Conservation (phyloP, 2,113 vertebrate genomes). For the Lepus timidus region DNA sequence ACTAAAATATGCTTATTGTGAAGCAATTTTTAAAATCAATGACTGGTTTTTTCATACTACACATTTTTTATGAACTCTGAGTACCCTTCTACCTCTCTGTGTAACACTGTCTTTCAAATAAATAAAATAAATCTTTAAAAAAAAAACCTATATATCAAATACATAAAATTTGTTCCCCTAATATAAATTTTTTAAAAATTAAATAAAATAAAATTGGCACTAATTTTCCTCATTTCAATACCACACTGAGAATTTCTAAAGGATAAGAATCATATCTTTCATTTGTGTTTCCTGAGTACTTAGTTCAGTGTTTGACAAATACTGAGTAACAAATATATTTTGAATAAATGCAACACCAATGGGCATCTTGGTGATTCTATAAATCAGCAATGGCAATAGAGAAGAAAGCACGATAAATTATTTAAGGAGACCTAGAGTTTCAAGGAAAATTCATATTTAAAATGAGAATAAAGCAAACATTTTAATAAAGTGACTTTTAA, state of each 20-base stretch:
- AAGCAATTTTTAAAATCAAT: no score
- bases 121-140: no score
- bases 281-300: background rate
- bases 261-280: background rate
- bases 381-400: background rate
- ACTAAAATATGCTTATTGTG: no score
- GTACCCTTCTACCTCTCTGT: no score
- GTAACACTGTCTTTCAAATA: no score
- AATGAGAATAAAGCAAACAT: conserved; percentile 31
- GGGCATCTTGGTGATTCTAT: background rate
- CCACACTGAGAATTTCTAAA: conserved; percentile 2
- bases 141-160: no score
- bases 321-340: background rate
- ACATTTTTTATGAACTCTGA: no score
- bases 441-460: background rate
- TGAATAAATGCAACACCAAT: background rate
- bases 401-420: background rate
- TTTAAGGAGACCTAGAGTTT: background rate
- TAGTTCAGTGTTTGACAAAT: background rate
- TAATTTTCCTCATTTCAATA: background rate
- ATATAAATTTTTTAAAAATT: no score
- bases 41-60: no score
- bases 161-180: no score
- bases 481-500: conserved; percentile 27
- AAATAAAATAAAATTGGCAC: background rate